Percentiles rank a stretch among this genome's conserved stretches.
These are phyloP conservation scores for Anabacerthia variegaticeps DNA, from an alignment of 2,797 vertebrate genomes.

Conservation along the genomic window DNA sequence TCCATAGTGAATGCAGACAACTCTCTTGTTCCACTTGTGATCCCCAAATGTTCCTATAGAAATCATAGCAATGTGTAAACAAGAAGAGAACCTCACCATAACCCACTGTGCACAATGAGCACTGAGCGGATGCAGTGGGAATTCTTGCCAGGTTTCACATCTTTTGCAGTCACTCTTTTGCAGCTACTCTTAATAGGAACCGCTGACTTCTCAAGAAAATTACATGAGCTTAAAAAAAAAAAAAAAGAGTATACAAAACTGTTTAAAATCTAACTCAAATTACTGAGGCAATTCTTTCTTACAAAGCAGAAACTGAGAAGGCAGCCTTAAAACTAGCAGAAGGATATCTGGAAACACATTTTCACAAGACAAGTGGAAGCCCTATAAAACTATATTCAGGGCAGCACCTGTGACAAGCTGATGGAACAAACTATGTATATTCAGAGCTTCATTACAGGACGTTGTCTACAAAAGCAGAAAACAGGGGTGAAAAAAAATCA, in stretches of 20 bases:
- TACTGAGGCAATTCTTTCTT: neutral
- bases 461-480: neutral
- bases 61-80: neutral
- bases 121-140: neutral
- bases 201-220: neutral
- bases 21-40: neutral
- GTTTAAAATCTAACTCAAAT: conserved; percentile 9
- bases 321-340: neutral
- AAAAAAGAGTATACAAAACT: neutral
- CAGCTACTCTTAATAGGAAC: neutral
- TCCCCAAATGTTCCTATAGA: neutral
- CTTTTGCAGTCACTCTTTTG: neutral
- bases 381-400: neutral
- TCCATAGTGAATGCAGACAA: neutral
- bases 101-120: neutral
- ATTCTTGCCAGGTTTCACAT: neutral
- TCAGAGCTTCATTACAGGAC: neutral
- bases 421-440: neutral
- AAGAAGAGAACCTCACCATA: neutral
- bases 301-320: conserved; percentile 15
- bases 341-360: neutral
- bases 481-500: neutral
- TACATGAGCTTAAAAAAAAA: neutral
- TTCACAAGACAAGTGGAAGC: neutral
- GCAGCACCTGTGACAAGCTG: neutral